Conservation (phyloP, 2,888 invertebrate genomes). For the Ornithoptera priamus region DNA sequence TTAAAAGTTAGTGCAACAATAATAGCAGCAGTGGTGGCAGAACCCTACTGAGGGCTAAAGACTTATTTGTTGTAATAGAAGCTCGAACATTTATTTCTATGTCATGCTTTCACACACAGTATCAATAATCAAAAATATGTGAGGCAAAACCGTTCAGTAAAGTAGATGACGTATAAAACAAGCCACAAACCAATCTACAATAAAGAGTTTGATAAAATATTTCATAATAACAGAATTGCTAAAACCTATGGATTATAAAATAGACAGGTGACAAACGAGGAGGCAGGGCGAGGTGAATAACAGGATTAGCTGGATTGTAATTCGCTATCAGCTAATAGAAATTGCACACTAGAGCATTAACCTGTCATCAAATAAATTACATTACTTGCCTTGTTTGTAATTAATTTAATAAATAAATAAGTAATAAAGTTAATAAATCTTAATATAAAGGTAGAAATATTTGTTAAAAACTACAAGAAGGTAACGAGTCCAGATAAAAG, state of each 20-base stretch:
- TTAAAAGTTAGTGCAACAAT: no score
- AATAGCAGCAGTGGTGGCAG: no score
- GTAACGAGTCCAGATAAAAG: no score
- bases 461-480: background rate
- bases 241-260: slow-evolving; percentile 7
- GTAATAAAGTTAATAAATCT: background rate
- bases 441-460: background rate
- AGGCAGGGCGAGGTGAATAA: background rate
- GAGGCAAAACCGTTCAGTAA: no score
- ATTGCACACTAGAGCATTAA: background rate
- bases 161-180: no score
- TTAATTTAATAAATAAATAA: background rate
- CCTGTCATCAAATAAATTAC: background rate
- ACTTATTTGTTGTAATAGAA: no score
- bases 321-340: background rate
- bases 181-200: background rate
- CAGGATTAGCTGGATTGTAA: slow-evolving; percentile 8
- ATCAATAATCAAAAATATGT: no score
- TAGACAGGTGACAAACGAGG: slow-evolving; percentile 14
- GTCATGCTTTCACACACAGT: no score
- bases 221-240: slow-evolving; percentile 1
- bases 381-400: background rate
- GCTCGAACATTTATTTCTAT: no score
- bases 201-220: background rate
- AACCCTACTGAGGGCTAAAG: no score